A percentile compares a stretch with the other conserved stretches of the same genome.
These are phyloP conservation scores for Agrochola lychnidis DNA, from an alignment of 2,888 invertebrate genomes.

Conservation along the genomic window DNA sequence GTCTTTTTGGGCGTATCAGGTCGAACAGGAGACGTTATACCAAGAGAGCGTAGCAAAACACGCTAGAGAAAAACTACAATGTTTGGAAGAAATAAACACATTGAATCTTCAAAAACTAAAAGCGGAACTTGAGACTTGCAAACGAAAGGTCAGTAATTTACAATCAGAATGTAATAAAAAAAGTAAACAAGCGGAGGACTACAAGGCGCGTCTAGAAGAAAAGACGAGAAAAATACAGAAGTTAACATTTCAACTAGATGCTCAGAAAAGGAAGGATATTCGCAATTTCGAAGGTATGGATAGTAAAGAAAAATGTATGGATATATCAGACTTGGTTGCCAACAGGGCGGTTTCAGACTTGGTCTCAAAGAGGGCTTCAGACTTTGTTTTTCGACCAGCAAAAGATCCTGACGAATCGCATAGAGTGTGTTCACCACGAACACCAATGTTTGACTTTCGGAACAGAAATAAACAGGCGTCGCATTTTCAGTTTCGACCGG, in stretches of 20 bases:
- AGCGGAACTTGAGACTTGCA: constrained; percentile 86
- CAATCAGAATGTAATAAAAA: constrained; percentile 86
- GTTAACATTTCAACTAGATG: constrained; percentile 85
- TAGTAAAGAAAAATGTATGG: constrained; percentile 83
- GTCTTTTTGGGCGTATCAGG: constrained; percentile 90
- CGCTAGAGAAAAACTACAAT: constrained; percentile 84
- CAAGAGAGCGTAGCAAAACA: constrained; percentile 88
- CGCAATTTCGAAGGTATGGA: constrained; percentile 76
- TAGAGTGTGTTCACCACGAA: constrained; percentile 81
- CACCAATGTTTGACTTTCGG: constrained; percentile 87
- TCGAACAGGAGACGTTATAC: constrained; percentile 88
- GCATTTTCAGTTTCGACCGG: constrained; percentile 83
- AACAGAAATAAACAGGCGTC: constrained; percentile 72
- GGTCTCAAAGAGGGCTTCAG: constrained; percentile 80
- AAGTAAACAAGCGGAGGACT: constrained; percentile 85
- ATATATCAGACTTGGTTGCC: constrained; percentile 85
- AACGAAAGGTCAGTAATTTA: constrained; percentile 84
- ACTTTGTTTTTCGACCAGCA: constrained; percentile 84
- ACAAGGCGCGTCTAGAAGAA: constrained; percentile 84
- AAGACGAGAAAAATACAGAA: constrained; percentile 87
- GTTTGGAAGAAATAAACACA: constrained; percentile 86
- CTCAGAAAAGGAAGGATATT: constrained; percentile 84
- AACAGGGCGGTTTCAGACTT: constrained; percentile 81
- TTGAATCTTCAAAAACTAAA: constrained; percentile 86
- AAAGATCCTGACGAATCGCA: constrained; percentile 80